Conservation (phyloP, 2,113 vertebrate species). For the Syngnathoides biaculeatus region DNA sequence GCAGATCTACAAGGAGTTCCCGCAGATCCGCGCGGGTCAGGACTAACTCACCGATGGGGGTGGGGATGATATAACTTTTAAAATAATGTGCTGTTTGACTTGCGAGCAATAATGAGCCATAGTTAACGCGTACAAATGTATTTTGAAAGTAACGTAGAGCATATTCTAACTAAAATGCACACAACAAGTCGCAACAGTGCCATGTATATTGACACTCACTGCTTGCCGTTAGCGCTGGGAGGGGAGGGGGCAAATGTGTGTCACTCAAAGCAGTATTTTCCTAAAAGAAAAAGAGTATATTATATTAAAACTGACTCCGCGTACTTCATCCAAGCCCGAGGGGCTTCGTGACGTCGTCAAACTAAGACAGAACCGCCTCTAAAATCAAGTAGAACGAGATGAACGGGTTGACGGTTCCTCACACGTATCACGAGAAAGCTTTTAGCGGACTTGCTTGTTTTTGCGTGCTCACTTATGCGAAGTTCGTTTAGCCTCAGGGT, state of each 20-base stretch:
- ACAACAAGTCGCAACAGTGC: constrained; percentile 7
- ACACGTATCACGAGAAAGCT: constrained; percentile 20
- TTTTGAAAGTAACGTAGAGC: constrained; percentile 2
- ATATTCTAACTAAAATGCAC: constrained; percentile 25
- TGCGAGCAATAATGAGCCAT: constrained; percentile 30
- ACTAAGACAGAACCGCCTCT: not conserved
- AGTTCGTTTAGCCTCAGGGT: constrained; percentile 14
- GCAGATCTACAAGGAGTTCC: constrained; percentile 93
- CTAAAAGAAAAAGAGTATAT: constrained; percentile 10
- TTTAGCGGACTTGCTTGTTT: constrained; percentile 17
- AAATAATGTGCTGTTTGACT: constrained; percentile 9
- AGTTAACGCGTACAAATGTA: not conserved
- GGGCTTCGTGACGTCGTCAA: not conserved
- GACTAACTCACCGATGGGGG: constrained; percentile 47
- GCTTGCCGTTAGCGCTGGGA: constrained; percentile 49
- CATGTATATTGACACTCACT: constrained; percentile 8
- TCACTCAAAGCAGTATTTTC: constrained; percentile 32
- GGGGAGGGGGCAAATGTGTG: constrained; percentile 60
- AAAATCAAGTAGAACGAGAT: constrained; percentile 6
- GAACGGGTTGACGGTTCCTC: constrained; percentile 11
- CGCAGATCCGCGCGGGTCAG: constrained; percentile 71
- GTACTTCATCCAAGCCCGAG: not conserved
- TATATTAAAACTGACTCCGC: constrained; percentile 30
- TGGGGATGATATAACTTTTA: not conserved
- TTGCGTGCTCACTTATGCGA: constrained; percentile 17